These are phyloP conservation scores for Orthonyx spaldingii DNA, from an alignment of 2,113 vertebrate genomes.

Conservation along the genomic window DNA sequence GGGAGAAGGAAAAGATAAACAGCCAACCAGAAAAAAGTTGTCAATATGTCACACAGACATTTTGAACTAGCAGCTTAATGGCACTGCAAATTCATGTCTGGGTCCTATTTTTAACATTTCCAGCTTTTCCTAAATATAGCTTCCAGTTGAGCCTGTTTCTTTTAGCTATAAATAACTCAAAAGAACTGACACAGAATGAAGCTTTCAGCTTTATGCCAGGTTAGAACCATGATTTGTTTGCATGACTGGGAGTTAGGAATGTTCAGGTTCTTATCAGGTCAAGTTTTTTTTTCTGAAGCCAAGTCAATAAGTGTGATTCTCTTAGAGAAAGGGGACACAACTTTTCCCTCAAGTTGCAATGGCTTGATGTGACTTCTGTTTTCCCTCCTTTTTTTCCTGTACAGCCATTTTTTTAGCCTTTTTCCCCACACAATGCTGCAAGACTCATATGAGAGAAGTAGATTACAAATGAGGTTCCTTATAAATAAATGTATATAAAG, in stretches of 20 bases:
- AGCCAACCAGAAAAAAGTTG: background rate
- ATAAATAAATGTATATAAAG: background rate
- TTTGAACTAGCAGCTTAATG: background rate
- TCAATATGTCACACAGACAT: background rate
- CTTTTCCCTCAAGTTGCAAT: background rate
- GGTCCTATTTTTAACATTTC: background rate
- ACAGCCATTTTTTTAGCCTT: background rate
- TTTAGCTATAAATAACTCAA: background rate
- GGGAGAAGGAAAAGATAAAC: background rate
- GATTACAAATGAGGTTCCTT: background rate
- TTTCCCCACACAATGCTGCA: background rate
- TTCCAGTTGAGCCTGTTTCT: background rate
- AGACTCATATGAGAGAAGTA: background rate
- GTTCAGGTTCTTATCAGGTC: background rate
- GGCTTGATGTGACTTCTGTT: background rate
- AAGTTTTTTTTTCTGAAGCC: background rate
- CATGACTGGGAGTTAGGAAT: background rate
- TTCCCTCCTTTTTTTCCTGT: background rate
- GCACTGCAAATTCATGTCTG: background rate
- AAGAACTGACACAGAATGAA: background rate
- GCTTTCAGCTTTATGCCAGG: background rate
- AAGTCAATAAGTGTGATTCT: background rate
- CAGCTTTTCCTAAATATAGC: conserved; percentile 40
- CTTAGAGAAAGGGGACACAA: background rate
- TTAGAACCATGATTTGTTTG: background rate